These are phyloP conservation scores for Malthinus flaveolus DNA, from an alignment of 2,888 invertebrate species.

Conservation along the genomic window DNA sequence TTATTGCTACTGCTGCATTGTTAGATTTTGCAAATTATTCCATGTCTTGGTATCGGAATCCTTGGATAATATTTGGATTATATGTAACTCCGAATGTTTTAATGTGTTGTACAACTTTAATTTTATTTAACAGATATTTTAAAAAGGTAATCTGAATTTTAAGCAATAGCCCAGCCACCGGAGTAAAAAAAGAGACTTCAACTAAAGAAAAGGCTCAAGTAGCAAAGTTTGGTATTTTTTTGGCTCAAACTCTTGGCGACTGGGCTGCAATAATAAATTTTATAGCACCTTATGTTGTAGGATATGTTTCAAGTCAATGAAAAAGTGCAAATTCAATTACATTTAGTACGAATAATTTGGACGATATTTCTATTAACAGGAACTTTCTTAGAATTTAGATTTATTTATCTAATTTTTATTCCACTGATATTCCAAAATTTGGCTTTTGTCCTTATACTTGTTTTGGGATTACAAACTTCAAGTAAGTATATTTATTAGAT, in stretches of 20 bases:
- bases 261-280: too few relatives aligned
- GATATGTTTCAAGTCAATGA: slow-evolving; percentile 5
- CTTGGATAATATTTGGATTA: slow-evolving; percentile 58
- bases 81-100: slow-evolving; percentile 54
- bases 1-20: slow-evolving; percentile 47
- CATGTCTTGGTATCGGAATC: slow-evolving; percentile 65
- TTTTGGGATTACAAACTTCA: slow-evolving; percentile 25
- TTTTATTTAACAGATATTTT: slow-evolving; percentile 34
- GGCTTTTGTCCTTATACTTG: slow-evolving; percentile 24
- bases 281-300: too few relatives aligned
- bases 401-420: slow-evolving; percentile 31
- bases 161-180: too few relatives aligned
- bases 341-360: slow-evolving; percentile 33
- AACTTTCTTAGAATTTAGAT: slow-evolving; percentile 27
- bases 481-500: slow-evolving; percentile 21
- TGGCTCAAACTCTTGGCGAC: too few relatives aligned
- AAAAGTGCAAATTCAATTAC: slow-evolving; percentile 30
- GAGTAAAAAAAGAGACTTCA: too few relatives aligned
- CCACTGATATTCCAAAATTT: slow-evolving; percentile 32
- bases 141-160: not conserved
- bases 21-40: slow-evolving; percentile 53
- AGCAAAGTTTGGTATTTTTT: too few relatives aligned
- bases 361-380: slow-evolving; percentile 31
- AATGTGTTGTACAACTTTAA: slow-evolving; percentile 46
- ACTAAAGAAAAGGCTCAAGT: too few relatives aligned